phyloP scores from a whole-genome alignment of 1,140 invertebrate genomes.

The Theocolax elegans region DNA sequence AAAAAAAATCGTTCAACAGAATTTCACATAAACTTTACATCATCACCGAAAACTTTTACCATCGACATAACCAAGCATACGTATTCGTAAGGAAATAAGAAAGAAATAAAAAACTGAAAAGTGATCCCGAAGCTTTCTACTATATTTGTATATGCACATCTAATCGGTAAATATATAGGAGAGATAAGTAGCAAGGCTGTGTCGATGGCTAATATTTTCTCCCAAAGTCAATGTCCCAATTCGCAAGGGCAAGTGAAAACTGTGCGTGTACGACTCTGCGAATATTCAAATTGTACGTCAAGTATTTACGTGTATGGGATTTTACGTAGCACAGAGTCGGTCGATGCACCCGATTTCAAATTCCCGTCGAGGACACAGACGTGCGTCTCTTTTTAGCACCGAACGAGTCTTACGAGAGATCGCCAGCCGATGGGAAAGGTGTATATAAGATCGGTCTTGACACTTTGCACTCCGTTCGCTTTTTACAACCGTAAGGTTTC shows the following conservation, averaged over 20 bases:
- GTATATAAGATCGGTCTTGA: neutral
- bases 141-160: too few species aligned
- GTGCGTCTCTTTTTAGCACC: neutral
- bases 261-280: neutral
- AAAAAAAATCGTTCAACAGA: too few species aligned
- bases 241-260: slow-evolving; percentile 3
- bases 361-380: neutral
- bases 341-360: slow-evolving; percentile 36
- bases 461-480: neutral
- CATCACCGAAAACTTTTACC: too few species aligned
- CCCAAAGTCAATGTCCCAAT: slow-evolving; percentile 20
- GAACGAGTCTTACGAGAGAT: neutral
- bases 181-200: neutral
- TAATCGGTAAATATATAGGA: too few species aligned
- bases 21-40: too few species aligned
- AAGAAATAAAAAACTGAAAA: too few species aligned
- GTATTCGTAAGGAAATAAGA: too few species aligned
- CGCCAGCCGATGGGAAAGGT: neutral
- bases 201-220: slow-evolving; percentile 4
- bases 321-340: neutral
- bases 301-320: neutral
- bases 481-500: too few species aligned
- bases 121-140: too few species aligned
- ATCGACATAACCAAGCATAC: too few species aligned
- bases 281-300: too few species aligned